Evolutionary conservation across 2,888 invertebrate species (phyloP).

Genomic region (Chaitophorus viminalis): DNA sequence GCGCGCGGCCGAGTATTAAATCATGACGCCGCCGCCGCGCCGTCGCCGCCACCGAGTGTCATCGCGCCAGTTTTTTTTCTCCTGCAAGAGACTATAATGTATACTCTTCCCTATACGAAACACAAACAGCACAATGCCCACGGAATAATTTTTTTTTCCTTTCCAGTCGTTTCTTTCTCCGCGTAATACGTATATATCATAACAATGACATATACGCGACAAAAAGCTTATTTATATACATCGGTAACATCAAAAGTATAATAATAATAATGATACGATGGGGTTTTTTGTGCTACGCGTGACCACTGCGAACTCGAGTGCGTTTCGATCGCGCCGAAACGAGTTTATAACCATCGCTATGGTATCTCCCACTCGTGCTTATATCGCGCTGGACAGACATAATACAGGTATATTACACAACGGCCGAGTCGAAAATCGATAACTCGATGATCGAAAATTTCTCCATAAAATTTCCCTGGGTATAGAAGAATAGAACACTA

Average conservation of each 20-base stretch:
- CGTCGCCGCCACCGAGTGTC: slow-evolving; percentile 36
- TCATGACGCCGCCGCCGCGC: slow-evolving; percentile 41
- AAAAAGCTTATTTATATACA: slow-evolving; percentile 28
- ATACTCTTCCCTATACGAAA: slow-evolving; percentile 21
- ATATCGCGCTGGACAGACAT: too few species aligned
- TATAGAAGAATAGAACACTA: too few species aligned
- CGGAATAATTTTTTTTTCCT: slow-evolving; percentile 5
- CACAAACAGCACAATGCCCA: slow-evolving; percentile 46
- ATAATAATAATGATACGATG: background rate
- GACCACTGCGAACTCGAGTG: background rate
- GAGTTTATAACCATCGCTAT: too few species aligned
- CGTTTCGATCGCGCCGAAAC: too few species aligned
- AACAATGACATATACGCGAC: slow-evolving; percentile 12
- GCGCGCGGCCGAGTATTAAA: slow-evolving; percentile 53
- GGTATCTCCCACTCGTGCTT: too few species aligned
- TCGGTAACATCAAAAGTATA: background rate
- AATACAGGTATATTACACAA: too few species aligned
- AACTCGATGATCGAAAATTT: too few species aligned
- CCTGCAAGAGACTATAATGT: background rate
- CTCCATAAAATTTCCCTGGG: too few species aligned
- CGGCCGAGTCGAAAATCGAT: too few species aligned
- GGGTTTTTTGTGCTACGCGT: background rate
- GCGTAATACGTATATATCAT: background rate
- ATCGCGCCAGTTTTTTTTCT: slow-evolving; percentile 51
- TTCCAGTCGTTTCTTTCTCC: background rate